phyloP scores from a whole-genome alignment of 2,797 vertebrate species.

The Pangasius mekongensis region DNA sequence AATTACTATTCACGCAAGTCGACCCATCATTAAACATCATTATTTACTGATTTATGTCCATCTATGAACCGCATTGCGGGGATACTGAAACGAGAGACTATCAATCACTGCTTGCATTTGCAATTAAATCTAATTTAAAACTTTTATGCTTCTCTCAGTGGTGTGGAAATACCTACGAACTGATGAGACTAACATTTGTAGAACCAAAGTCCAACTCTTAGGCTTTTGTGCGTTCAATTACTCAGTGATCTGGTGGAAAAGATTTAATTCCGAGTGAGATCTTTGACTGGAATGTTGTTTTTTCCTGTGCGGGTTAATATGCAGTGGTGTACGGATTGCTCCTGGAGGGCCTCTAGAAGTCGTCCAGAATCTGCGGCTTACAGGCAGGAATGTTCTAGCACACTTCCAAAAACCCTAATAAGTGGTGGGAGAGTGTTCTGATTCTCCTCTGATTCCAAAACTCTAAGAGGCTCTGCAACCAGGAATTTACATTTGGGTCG shows the following conservation, averaged over 20 bases:
- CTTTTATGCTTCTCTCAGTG: background rate
- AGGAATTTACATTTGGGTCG: constrained; percentile 17
- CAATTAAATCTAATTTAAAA: constrained; percentile 16
- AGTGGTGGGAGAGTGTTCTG: constrained; percentile 38
- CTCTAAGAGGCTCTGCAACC: constrained; percentile 31
- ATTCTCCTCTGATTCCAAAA: constrained; percentile 35
- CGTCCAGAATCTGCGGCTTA: constrained; percentile 35
- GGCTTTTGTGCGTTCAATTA: background rate
- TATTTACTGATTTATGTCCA: constrained; percentile 24
- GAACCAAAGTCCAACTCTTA: background rate
- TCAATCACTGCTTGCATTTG: background rate
- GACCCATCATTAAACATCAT: constrained; percentile 30
- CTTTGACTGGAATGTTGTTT: constrained; percentile 19
- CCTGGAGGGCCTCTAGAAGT: constrained; percentile 50
- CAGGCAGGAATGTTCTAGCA: constrained; percentile 55
- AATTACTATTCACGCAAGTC: constrained; percentile 25
- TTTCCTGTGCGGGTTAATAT: constrained; percentile 28
- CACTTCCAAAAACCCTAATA: constrained; percentile 55
- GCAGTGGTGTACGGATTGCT: constrained; percentile 28
- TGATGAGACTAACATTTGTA: background rate
- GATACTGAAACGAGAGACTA: background rate
- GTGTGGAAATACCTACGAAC: background rate
- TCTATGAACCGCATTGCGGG: background rate
- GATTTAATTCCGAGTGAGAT: background rate
- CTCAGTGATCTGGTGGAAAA: background rate